Evolutionary conservation across 1,140 invertebrate genomes (phyloP).

Genomic region (Orius laevigatus): DNA sequence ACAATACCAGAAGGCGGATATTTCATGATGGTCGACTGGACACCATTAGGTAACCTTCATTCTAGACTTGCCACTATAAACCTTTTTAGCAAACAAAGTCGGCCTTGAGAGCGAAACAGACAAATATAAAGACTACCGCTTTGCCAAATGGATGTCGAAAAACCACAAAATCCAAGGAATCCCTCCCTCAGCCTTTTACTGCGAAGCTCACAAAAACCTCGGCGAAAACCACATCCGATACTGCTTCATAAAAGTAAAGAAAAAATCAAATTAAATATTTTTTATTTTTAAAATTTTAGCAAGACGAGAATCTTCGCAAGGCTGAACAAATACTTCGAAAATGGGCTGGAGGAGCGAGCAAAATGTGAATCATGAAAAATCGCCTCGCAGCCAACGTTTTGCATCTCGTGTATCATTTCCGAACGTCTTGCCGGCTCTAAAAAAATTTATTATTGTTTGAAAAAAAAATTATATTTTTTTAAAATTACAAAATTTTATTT

Average conservation of each 20-base stretch:
- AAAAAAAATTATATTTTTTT: conserved; percentile 17
- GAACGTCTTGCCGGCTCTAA: conserved; percentile 49
- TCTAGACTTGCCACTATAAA: background rate
- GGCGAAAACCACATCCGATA: conserved; percentile 78
- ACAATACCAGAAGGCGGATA: conserved; percentile 92
- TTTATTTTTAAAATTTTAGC: conserved; percentile 32
- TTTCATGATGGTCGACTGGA: conserved; percentile 91
- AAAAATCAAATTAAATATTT: background rate
- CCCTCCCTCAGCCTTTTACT: conserved; percentile 89
- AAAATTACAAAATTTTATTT: no score
- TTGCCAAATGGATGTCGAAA: conserved; percentile 89
- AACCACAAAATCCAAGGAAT: conserved; percentile 86
- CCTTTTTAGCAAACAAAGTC: conserved; percentile 19
- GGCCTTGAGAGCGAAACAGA: conserved; percentile 46
- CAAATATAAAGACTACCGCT: conserved; percentile 68
- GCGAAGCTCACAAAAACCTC: conserved; percentile 57
- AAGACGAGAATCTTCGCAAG: conserved; percentile 57
- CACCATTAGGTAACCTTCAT: conserved; percentile 39
- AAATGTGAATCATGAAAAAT: conserved; percentile 13
- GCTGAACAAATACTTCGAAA: conserved; percentile 43
- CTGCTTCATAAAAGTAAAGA: conserved; percentile 81
- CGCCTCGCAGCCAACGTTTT: conserved; percentile 40
- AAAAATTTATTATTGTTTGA: no score
- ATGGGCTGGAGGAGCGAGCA: conserved; percentile 27
- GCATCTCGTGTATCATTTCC: conserved; percentile 49